Percentiles rank a stretch among this genome's conserved stretches.
Conservation (phyloP, 2,888 invertebrate species). For the Koerneria pararmatus region DNA sequence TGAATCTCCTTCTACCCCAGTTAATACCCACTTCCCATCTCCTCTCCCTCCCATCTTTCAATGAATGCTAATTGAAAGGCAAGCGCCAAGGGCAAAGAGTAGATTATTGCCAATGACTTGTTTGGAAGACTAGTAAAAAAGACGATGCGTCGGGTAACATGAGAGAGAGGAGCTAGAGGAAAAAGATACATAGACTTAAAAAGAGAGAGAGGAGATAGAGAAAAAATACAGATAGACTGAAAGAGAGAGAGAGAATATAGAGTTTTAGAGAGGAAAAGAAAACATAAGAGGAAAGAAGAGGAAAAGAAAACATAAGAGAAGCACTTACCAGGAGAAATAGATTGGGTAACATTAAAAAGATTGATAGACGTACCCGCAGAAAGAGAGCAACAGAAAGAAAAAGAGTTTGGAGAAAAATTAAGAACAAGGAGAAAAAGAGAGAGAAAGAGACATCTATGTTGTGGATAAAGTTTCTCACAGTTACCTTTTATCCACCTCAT, state of each 20-base stretch:
- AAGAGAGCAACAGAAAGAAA: background rate
- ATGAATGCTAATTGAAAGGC: constrained; percentile 20
- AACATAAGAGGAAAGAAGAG: background rate
- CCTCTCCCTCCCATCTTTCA: too few relatives aligned
- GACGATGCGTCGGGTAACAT: background rate
- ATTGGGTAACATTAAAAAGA: background rate
- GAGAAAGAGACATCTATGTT: background rate
- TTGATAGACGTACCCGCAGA: background rate
- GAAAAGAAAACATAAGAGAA: background rate
- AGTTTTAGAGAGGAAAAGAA: background rate
- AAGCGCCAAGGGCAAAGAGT: background rate
- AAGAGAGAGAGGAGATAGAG: constrained; percentile 9
- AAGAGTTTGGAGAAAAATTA: too few relatives aligned
- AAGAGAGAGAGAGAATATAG: background rate
- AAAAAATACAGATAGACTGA: background rate
- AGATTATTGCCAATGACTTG: background rate
- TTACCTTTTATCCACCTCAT: too few relatives aligned
- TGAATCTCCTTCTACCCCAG: too few relatives aligned
- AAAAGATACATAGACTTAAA: background rate
- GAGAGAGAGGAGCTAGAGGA: background rate
- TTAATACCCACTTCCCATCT: too few relatives aligned
- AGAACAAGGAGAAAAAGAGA: constrained; percentile 3
- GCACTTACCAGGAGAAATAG: too few relatives aligned
- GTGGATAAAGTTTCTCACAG: background rate
- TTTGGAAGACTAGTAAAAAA: background rate